Evolutionary conservation across 2,888 invertebrate species (phyloP).

Genomic region (Hydrotaea diabolus): DNA sequence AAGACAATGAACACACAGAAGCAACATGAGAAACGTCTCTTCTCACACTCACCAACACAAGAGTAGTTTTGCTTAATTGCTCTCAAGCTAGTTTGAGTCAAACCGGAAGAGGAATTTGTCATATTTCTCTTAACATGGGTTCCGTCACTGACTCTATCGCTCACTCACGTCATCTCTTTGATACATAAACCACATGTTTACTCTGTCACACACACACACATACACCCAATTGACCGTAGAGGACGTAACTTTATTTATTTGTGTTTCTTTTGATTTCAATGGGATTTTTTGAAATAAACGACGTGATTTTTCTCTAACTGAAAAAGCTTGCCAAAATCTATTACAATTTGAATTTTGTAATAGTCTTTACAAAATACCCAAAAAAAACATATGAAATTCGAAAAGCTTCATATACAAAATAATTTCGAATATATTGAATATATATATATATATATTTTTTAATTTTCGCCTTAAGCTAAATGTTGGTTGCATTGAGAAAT

Average conservation of each 20-base stretch:
- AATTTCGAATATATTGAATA: not conserved
- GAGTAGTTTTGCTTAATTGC: too few relatives aligned
- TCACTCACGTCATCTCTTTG: conserved; percentile 1
- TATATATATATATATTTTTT: too few relatives aligned
- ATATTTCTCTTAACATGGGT: too few relatives aligned
- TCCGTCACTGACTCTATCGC: not conserved
- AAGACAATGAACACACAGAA: not conserved
- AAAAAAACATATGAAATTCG: not conserved
- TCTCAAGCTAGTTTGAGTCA: too few relatives aligned
- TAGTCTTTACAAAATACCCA: too few relatives aligned
- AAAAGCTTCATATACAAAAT: not conserved
- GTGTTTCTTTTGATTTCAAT: not conserved
- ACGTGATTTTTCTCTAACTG: not conserved
- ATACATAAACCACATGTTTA: conserved; percentile 30
- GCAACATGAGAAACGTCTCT: not conserved
- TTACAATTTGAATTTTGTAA: not conserved
- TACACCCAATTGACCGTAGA: not conserved
- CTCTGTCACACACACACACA: not conserved
- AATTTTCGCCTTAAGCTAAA: not conserved
- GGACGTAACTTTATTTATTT: conserved; percentile 3
- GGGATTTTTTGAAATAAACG: not conserved
- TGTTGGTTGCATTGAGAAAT: not conserved
- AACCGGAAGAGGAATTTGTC: too few relatives aligned
- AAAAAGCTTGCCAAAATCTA: conserved; percentile 63
- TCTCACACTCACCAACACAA: not conserved